phyloP scores from a whole-genome alignment of 2,797 vertebrate species.

The Lemur catta region DNA sequence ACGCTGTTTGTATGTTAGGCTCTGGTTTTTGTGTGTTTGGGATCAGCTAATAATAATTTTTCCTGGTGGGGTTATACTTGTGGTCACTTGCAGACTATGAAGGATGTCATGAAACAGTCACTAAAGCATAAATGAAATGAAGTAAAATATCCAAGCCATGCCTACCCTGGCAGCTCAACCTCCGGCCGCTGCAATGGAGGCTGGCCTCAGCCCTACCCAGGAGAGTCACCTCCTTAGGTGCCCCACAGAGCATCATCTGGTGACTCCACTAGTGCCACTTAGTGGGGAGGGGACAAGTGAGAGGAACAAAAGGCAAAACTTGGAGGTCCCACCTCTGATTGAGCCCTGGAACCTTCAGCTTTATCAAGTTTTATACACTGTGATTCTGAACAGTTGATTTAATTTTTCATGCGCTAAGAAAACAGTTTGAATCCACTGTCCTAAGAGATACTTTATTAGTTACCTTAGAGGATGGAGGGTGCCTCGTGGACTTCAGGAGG shows the following conservation, averaged over 20 bases:
- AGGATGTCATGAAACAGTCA: too few relatives aligned
- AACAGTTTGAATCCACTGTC: background rate
- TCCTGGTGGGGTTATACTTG: background rate
- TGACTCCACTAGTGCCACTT: background rate
- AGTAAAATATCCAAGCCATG: background rate
- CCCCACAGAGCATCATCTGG: background rate
- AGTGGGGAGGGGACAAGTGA: background rate
- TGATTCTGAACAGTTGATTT: background rate
- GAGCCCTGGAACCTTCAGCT: background rate
- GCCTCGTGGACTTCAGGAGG: background rate
- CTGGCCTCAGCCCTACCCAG: fast-evolving
- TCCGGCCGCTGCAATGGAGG: background rate
- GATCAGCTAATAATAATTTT: background rate
- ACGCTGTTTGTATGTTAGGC: background rate
- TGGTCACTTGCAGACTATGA: background rate
- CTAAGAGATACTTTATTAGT: background rate
- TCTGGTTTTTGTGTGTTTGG: background rate
- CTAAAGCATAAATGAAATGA: background rate
- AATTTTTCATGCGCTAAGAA: background rate
- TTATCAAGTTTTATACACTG: background rate
- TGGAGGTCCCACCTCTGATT: background rate
- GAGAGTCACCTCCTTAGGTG: background rate
- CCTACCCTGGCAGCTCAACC: background rate
- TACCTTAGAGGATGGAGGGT: background rate
- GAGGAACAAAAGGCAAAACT: background rate